Evolutionary conservation across 2,797 vertebrate genomes (phyloP).

Genomic region (Centroberyx gerrardi): DNA sequence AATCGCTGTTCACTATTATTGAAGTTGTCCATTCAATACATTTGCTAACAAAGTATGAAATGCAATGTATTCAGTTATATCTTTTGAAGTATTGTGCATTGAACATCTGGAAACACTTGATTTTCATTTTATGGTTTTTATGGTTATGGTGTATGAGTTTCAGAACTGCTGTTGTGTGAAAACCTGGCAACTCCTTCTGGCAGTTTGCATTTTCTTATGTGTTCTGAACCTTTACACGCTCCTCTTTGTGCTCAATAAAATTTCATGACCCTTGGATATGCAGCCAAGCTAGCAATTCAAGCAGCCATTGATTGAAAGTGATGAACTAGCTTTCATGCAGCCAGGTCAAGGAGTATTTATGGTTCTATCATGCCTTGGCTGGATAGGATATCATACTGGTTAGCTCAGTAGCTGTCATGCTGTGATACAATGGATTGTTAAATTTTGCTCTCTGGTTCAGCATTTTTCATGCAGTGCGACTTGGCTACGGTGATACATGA

Average conservation of each 20-base stretch:
- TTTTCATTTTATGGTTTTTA: no score
- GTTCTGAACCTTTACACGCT: slow-evolving; percentile 38
- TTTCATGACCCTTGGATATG: slow-evolving; percentile 57
- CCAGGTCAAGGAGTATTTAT: slow-evolving; percentile 44
- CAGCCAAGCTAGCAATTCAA: slow-evolving; percentile 40
- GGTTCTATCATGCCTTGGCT: slow-evolving; percentile 7
- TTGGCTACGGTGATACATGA: slow-evolving; percentile 21
- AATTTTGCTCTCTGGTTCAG: slow-evolving; percentile 49
- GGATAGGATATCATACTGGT: slow-evolving; percentile 20
- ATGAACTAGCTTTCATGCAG: slow-evolving; percentile 53
- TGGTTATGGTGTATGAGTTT: no score
- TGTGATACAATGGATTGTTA: slow-evolving; percentile 17
- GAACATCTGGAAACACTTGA: no score
- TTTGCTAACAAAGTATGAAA: slow-evolving; percentile 13
- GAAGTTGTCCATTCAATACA: neutral
- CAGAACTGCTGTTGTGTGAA: neutral
- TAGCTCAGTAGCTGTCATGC: slow-evolving; percentile 27
- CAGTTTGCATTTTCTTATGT: slow-evolving; percentile 26
- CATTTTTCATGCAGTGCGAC: slow-evolving; percentile 27
- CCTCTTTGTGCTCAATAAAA: slow-evolving; percentile 53
- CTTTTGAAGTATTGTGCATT: no score
- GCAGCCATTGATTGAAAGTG: slow-evolving; percentile 55
- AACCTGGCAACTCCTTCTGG: slow-evolving; percentile 2
- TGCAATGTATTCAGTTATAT: no score
- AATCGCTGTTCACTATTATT: no score